These are phyloP conservation scores for Palythoa heliodiscus DNA, from an alignment of 92 coral and sea anemone genomes.

Conservation along the genomic window DNA sequence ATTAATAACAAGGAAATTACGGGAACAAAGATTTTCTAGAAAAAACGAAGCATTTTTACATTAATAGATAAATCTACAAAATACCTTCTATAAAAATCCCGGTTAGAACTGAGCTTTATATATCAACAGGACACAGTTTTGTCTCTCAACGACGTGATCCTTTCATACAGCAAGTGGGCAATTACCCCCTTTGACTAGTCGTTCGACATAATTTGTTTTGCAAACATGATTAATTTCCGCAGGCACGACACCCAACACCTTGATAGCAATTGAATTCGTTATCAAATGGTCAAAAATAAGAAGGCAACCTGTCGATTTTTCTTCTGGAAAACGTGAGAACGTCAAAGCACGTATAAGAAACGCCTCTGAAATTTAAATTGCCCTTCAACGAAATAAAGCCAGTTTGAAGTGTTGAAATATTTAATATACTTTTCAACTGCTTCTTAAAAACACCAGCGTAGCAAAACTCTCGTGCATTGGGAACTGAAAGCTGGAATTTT, in stretches of 20 bases:
- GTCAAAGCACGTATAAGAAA: not conserved
- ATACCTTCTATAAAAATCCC: not conserved
- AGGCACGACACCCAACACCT: not conserved
- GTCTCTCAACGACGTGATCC: not conserved
- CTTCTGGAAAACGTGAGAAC: not conserved
- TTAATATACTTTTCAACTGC: no score
- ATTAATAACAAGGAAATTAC: not conserved
- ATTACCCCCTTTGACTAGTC: not conserved
- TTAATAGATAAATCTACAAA: not conserved
- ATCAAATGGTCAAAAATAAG: not conserved
- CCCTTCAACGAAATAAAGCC: not conserved
- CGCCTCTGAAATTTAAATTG: not conserved
- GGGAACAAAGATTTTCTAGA: not conserved
- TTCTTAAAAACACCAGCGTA: no score
- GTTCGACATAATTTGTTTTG: not conserved
- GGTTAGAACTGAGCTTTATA: not conserved
- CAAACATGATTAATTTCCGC: slow-evolving; percentile 2
- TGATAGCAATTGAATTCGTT: not conserved
- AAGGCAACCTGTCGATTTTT: not conserved
- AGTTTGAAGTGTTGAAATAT: no score
- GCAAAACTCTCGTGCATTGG: no score
- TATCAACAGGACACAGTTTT: not conserved
- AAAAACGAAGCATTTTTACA: not conserved
- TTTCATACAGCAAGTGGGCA: not conserved
- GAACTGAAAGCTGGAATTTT: no score